A percentile compares a stretch with the other conserved stretches of the same genome.
These are phyloP conservation scores for Volucella inanis DNA, from an alignment of 2,888 invertebrate genomes.

Conservation along the genomic window DNA sequence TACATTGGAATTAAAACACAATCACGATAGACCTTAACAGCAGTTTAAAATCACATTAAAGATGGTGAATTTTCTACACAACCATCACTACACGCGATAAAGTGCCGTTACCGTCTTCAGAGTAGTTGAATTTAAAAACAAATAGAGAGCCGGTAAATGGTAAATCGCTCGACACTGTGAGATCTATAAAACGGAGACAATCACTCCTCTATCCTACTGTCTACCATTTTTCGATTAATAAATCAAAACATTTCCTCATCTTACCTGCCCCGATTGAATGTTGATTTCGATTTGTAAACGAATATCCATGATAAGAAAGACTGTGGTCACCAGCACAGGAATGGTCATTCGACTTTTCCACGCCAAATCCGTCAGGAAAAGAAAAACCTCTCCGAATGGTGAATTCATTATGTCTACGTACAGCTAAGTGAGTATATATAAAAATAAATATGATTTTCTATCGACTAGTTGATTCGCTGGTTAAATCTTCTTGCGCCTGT, in stretches of 20 bases:
- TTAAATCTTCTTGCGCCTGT: constrained; percentile 68
- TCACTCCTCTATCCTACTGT: background rate
- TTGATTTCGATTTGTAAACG: constrained; percentile 88
- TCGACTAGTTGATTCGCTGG: constrained; percentile 57
- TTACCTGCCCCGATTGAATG: constrained; percentile 84
- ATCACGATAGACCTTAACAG: too few species aligned
- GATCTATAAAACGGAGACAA: background rate
- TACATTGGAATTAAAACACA: too few species aligned
- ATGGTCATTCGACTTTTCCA: constrained; percentile 88
- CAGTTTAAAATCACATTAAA: too few species aligned
- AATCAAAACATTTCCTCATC: constrained; percentile 51
- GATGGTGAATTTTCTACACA: too few species aligned
- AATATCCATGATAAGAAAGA: constrained; percentile 87
- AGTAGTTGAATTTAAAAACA: too few species aligned
- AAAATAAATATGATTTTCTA: constrained; percentile 21
- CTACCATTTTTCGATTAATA: too few species aligned
- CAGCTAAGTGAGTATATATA: constrained; percentile 22
- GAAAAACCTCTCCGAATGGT: constrained; percentile 84
- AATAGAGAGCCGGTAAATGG: too few species aligned
- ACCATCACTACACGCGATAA: too few species aligned
- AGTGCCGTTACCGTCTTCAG: too few species aligned
- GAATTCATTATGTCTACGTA: constrained; percentile 80
- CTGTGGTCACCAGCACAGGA: constrained; percentile 87
- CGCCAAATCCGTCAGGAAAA: constrained; percentile 88
- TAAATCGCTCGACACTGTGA: too few species aligned